A percentile compares a stretch with the other conserved stretches of the same genome.
phyloP scores from a whole-genome alignment of 2,797 vertebrate genomes.

The Naso thynnoides region DNA sequence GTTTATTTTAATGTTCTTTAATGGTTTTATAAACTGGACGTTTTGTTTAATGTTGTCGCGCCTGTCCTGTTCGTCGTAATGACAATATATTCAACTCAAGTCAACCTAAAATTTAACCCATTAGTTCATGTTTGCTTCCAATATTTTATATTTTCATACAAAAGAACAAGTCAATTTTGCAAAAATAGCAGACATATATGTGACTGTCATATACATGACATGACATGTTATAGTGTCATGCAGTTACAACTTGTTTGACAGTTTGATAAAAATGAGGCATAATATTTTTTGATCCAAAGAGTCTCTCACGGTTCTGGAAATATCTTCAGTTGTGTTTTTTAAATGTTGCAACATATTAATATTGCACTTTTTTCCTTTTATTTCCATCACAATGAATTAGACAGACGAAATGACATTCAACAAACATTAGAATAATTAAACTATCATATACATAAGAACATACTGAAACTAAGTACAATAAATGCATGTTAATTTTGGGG shows the following conservation, averaged over 20 bases:
- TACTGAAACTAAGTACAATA: no score
- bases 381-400: no score
- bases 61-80: no score
- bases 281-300: not conserved
- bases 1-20: not conserved
- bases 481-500: not conserved
- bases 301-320: not conserved
- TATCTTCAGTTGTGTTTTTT: not conserved
- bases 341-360: no score
- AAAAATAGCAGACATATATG: not conserved
- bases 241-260: no score
- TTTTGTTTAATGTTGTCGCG: not conserved
- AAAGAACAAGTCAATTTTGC: not conserved
- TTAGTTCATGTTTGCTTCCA: not conserved
- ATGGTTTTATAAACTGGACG: not conserved
- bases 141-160: not conserved
- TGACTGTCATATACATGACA: no score
- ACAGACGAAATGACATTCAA: no score
- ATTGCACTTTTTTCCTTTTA: no score
- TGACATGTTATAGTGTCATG: no score
- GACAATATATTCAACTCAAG: not conserved
- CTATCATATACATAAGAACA: no score
- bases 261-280: not conserved
- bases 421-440: no score
- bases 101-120: not conserved